Evolutionary conservation across 2,888 invertebrate species (phyloP), one percentile per base, ranked within the genome.

Genomic region (Teleiodes luculella): DNA sequence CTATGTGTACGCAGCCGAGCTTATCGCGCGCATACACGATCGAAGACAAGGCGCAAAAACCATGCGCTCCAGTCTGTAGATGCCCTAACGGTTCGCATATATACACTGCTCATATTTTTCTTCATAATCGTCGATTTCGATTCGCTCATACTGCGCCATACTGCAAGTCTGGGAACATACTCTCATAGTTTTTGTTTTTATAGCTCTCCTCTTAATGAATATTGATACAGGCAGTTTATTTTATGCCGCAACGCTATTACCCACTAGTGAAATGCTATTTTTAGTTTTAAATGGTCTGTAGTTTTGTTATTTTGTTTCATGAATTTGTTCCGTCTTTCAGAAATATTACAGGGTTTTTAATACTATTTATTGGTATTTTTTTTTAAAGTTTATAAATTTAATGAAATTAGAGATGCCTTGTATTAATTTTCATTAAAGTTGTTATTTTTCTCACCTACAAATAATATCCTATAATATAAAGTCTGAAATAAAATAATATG

Each of bases 21-120:
- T 78, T 85, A 84, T 86, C 87, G 83, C 71, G 77, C 72, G 46
- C 70, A 76, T 76, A 80, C 79, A 74, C 74, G 78, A 79, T 77
- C 72, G 76, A 77, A 80, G 77, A 78, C 77, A 79, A 75, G 70
- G 72, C 73, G 77, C 80, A 84, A 84, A 85, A 85, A 85, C 77
- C 28, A 20, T 37, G 36, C 20, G 39, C 51, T 30, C 39, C 39
- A 31, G 48, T 35, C 47, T 31, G 43, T 49, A 37, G 13, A 71
- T 63, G 70, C 70, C 68, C 64, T 82, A 82, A 78, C 78, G 77
- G 76, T 78, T 79, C 67, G 65, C 64, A 68, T 68, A 64, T 64
- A 68, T 68, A 64, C 63, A 66, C 74, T 70, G 67, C 70, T 73
- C 68, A 77, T 50, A 50, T 77, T 76, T 79, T 79, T 79, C 66